phyloP scores from a whole-genome alignment of 2,113 vertebrate species.

The Conger conger region DNA sequence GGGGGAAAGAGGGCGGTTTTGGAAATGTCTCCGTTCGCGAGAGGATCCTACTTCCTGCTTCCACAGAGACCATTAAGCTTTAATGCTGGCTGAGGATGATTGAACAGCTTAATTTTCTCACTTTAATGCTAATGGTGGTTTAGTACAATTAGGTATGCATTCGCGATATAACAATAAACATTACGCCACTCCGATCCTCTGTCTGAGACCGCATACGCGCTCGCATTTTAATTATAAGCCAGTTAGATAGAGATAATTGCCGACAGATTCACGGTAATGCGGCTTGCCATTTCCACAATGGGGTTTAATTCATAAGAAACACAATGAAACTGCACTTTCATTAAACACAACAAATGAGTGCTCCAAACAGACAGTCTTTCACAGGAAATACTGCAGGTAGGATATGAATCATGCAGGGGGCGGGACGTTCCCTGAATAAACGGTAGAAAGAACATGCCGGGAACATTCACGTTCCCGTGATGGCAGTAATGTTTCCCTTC shows the following conservation, averaged over 20 bases:
- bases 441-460: not conserved
- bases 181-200: conserved; percentile 34
- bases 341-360: not conserved
- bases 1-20: conserved; percentile 23
- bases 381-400: not conserved
- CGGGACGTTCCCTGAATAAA: not conserved
- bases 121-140: conserved; percentile 54
- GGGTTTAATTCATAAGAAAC: not conserved
- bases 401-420: not conserved
- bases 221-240: conserved; percentile 25
- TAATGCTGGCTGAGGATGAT: conserved; percentile 61
- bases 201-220: conserved; percentile 43
- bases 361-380: not conserved
- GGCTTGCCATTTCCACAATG: not conserved
- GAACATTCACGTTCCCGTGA: not conserved
- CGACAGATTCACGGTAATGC: conserved; percentile 23
- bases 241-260: conserved; percentile 14
- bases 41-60: conserved; percentile 49
- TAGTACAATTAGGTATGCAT: conserved; percentile 55
- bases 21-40: conserved; percentile 46
- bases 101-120: conserved; percentile 62
- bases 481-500: not conserved
- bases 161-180: conserved; percentile 59
- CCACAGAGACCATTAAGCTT: conserved; percentile 56
- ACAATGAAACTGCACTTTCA: not conserved